Base-by-base conservation (phyloP, 2,888 invertebrate species). In the Drepanosiphum platanoidis region DNA sequence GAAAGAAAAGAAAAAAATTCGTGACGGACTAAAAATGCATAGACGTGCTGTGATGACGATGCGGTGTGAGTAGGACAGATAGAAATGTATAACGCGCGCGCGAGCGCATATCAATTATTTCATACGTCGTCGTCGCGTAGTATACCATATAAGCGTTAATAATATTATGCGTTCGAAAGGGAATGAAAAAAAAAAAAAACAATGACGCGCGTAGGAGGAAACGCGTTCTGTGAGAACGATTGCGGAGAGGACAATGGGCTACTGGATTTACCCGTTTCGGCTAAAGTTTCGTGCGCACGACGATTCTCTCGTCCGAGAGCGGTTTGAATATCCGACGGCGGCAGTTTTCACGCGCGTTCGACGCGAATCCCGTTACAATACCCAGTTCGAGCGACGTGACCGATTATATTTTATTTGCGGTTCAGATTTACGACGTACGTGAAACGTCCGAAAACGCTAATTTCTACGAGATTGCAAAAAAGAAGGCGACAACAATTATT, bases 261-360 rank as follows among this genome's bases (percentile, higher is more conserved):
- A 46, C 52, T 34, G 74, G 74, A n/a, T 42, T 72, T 72, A 72
- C 74, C 74, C 52, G 74, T 39, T 70, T 71, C 3, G 36, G 74
- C 34, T 15, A 66, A 74, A 74, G 32, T 80, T 2, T 42, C 34
- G 79, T 80, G 42, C 42, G 68, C 46, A n/a, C 79, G 68, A 74
- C 74, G 64, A 27, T 64, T 64, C 11, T 5, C 18, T 11, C 22
- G n/a, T n/a, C 22, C 78, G 64, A 39, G 64, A 39, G 32, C 22
- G 52, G 52, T 42, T 72, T 72, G 72, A 42, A 72, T 72, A 27
- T 72, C n/a, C n/a, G 27, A 46, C 72, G 39, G 8, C 13, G 15
- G 3, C 18, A 46, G 52, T 52, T 15, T 52, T 46, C 4, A 18
- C 52, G 22, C 18, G 18, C 52, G 18, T 52, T 52, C 52, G 18